phyloP scores from a whole-genome alignment of 2,888 invertebrate species.

The Acleris sparsana region DNA sequence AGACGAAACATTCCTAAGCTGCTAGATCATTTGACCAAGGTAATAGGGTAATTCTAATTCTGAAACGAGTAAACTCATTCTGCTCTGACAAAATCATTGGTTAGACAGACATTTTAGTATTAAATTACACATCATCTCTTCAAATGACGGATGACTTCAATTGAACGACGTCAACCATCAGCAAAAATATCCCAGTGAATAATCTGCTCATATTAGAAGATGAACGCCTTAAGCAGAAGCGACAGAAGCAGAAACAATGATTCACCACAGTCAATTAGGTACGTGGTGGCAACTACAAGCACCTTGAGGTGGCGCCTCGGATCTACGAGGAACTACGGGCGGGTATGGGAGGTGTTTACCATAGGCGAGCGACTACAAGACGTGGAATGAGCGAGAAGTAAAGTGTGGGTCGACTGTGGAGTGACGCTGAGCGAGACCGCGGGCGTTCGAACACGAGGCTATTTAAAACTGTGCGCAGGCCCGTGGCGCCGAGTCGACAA shows the following conservation, averaged over 20 bases:
- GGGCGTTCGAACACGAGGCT: conserved; percentile 77
- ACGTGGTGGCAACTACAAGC: conserved; percentile 55
- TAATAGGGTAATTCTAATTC: conserved; percentile 15
- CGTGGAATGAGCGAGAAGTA: conserved; percentile 82
- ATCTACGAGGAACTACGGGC: conserved; percentile 23
- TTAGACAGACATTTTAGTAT: conserved; percentile 24
- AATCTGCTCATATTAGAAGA: conserved; percentile 41
- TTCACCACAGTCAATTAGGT: conserved; percentile 72
- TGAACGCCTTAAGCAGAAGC: conserved; percentile 69
- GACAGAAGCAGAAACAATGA: conserved; percentile 70
- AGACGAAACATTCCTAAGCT: conserved; percentile 11
- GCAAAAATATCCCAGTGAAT: conserved; percentile 41
- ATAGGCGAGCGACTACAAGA: conserved; percentile 42
- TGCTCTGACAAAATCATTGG: conserved; percentile 11
- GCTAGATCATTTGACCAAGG: conserved; percentile 6
- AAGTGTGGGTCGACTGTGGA: conserved; percentile 72
- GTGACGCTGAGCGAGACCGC: conserved; percentile 72
- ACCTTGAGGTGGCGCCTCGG: conserved; percentile 36
- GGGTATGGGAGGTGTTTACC: conserved; percentile 5
- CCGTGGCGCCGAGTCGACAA: conserved; percentile 80
- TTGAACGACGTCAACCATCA: conserved; percentile 13
- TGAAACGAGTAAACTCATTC: conserved; percentile 15
- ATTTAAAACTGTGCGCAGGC: conserved; percentile 84
- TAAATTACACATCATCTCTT: conserved; percentile 37
- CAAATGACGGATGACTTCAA: conserved; percentile 38